These are phyloP conservation scores for Oreohelix idahoensis DNA, from an alignment of 1,140 invertebrate species.

Conservation along the genomic window DNA sequence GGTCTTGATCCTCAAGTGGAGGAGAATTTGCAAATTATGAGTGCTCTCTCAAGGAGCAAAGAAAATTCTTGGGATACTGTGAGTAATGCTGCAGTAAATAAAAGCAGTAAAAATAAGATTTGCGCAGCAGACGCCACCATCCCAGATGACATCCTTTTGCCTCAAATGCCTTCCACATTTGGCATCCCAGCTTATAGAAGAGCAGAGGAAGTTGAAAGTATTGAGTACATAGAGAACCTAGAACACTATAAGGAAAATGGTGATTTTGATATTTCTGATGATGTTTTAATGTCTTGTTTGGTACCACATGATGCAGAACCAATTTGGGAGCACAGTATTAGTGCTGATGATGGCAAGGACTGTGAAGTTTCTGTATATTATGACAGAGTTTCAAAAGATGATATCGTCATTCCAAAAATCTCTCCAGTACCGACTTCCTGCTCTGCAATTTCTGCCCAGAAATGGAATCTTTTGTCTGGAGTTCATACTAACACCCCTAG, in stretches of 20 bases:
- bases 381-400: background rate
- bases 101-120: background rate
- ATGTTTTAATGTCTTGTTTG: background rate
- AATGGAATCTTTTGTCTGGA: background rate
- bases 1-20: background rate
- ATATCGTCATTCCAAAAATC: background rate
- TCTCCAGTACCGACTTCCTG: background rate
- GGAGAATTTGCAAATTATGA: conserved; percentile 23
- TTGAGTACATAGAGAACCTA: background rate
- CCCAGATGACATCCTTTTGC: background rate
- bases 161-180: background rate
- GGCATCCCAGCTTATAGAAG: background rate
- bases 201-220: background rate
- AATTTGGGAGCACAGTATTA: background rate
- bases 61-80: background rate
- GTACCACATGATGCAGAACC: background rate
- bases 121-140: background rate
- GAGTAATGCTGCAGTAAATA: background rate
- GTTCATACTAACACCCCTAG: background rate
- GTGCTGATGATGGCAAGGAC: background rate
- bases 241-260: background rate
- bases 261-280: background rate
- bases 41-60: background rate
- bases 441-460: background rate
- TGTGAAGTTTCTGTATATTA: background rate